Evolutionary conservation across 1,140 invertebrate species (phyloP), one percentile per base, ranked within the genome.

Genomic region (Trichogramma pretiosum): DNA sequence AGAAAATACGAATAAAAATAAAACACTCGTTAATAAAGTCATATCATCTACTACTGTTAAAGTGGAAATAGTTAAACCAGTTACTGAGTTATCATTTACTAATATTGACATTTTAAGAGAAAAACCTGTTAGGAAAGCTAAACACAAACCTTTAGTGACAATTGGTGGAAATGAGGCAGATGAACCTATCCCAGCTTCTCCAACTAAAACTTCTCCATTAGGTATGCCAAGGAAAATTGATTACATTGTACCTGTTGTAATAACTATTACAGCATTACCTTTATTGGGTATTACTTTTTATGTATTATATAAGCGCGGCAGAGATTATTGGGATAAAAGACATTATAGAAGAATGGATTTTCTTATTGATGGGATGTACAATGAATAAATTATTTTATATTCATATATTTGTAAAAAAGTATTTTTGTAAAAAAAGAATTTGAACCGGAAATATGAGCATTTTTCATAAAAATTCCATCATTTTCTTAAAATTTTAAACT

Each of bases 331-430:
- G 83, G 77, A 81, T 53, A 81, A 84, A 52, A 73, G 83, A 56
- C 83, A 87, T 64, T 87, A 87, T 57, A 75, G 80, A 52, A 72
- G 83, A 58, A 85, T 87, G 84, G 83, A 87, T 68, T 85, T 83
- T 63, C 70, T 87, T 8, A 79, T 86, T 52, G 83, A 87, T 66
- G 84, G 83, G 53, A 85, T 87, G 80, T 87, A 87, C 57, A 83
- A 87, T 71, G 82, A 83, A 56, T 84, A 69, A 64, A 35, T 35
- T 16, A 19, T 39, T 42, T 23, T 11, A 46, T 43, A 48, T 26
- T 50, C 8, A 28, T 37, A 40, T 37, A 44, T n/a, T n/a, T n/a
- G n/a, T n/a, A 37, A 21, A 32, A 22, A 22, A 26, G 22, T 39
- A 39, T 41, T 44, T 39, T 46, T 42, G 13, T 7, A 19, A 22